A percentile compares a stretch with the other conserved stretches of the same genome.
These are phyloP conservation scores for Marmota flaviventris DNA, from an alignment of 2,113 vertebrate genomes.

Conservation along the genomic window DNA sequence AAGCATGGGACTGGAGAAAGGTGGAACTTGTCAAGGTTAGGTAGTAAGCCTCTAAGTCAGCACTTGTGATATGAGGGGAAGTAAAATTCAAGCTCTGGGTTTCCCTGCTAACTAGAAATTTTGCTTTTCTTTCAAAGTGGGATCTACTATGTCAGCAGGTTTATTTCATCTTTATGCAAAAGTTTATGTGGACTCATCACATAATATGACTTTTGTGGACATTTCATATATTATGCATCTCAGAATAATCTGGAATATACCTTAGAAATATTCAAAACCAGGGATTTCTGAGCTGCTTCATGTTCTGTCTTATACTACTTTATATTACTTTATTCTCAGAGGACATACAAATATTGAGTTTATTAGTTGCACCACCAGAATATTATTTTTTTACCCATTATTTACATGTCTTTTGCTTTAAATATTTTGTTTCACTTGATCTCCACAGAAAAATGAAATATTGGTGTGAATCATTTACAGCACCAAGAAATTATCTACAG, in stretches of 20 bases:
- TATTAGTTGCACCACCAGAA: neutral
- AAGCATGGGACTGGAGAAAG: neutral
- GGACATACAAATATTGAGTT: neutral
- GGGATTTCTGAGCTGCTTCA: neutral
- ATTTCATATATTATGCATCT: neutral
- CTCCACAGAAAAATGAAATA: neutral
- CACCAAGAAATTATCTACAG: neutral
- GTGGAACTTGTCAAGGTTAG: neutral
- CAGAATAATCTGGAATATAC: neutral
- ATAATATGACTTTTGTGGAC: neutral
- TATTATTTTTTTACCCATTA: conserved; percentile 13
- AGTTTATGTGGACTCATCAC: neutral
- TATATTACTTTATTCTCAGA: neutral
- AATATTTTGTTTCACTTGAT: neutral
- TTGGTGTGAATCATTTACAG: neutral
- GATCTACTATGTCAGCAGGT: neutral
- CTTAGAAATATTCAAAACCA: neutral
- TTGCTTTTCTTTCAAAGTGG: conserved; percentile 23
- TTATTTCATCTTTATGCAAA: neutral
- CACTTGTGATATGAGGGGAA: neutral
- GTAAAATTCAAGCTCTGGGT: neutral
- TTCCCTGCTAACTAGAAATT: neutral
- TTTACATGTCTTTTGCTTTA: neutral
- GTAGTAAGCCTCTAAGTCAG: neutral
- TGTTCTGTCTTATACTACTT: neutral